Conservation (phyloP, 2,888 invertebrate species). For the Monoplex corrugatus region DNA sequence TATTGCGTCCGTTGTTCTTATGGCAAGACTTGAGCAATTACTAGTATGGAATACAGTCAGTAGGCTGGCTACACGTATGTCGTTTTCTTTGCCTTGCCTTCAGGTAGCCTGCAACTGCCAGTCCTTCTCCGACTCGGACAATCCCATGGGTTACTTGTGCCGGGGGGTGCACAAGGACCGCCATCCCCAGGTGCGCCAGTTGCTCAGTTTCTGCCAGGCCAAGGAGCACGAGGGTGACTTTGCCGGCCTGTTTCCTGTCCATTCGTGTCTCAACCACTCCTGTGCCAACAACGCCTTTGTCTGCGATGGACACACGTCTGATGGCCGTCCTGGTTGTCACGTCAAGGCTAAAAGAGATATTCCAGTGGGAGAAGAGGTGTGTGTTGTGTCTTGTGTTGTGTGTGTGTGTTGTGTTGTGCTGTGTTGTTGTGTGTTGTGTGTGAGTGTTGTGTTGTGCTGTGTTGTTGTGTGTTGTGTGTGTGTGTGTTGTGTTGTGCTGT, state of each 20-base stretch:
- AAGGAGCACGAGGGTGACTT: constrained; percentile 71
- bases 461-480: too few species aligned
- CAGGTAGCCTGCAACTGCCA: constrained; percentile 70
- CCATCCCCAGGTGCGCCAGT: constrained; percentile 54
- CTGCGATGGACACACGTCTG: constrained; percentile 55
- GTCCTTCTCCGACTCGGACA: constrained; percentile 68
- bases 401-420: too few species aligned
- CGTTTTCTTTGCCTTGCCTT: background rate
- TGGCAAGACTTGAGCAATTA: too few species aligned
- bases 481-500: too few species aligned
- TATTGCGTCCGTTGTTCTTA: too few species aligned
- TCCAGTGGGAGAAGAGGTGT: constrained; percentile 1
- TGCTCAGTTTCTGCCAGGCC: constrained; percentile 53
- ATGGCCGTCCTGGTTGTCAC: constrained; percentile 24
- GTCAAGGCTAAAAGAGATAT: constrained; percentile 27
- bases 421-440: too few species aligned
- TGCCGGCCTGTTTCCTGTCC: constrained; percentile 72
- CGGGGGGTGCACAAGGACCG: constrained; percentile 57
- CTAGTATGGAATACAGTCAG: too few species aligned
- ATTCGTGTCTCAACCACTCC: constrained; percentile 74
- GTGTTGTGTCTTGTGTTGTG: too few species aligned
- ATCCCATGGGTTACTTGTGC: constrained; percentile 64
- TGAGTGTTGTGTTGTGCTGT: too few species aligned
- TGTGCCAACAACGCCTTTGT: constrained; percentile 72
- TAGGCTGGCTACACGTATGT: background rate